Percentiles rank a stretch among this genome's conserved stretches.
Conservation (phyloP, 2,797 vertebrate genomes). For the Helostoma temminkii region DNA sequence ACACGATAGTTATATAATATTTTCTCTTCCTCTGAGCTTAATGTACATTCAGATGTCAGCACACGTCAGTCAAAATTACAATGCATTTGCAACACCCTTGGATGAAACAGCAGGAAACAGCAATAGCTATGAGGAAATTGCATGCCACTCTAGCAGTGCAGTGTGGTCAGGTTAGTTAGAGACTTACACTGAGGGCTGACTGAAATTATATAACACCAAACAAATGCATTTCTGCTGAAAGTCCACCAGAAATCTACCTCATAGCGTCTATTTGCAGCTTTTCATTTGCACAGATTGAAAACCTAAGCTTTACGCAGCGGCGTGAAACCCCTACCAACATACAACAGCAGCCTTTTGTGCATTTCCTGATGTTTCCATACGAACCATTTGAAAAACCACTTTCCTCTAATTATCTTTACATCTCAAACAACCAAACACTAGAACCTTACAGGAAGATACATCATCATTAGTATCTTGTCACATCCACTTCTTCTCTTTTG, state of each 20-base stretch:
- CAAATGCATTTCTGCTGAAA: not conserved
- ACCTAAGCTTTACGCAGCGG: too few relatives aligned
- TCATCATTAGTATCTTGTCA: constrained; percentile 22
- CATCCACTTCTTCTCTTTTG: constrained; percentile 61
- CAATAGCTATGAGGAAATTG: constrained; percentile 47
- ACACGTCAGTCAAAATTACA: not conserved
- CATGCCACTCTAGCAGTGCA: not conserved
- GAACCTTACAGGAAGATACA: constrained; percentile 32
- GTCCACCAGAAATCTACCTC: not conserved
- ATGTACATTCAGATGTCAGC: not conserved
- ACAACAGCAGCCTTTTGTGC: not conserved
- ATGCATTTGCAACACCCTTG: constrained; percentile 34
- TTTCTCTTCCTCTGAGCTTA: not conserved
- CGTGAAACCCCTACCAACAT: too few relatives aligned
- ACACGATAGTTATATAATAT: not conserved
- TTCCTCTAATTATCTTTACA: not conserved
- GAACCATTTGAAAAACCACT: too few relatives aligned
- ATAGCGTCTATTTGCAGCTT: not conserved
- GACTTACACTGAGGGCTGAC: not conserved
- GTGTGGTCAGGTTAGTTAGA: not conserved
- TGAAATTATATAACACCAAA: not conserved
- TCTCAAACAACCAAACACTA: constrained; percentile 5
- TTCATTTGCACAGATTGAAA: too few relatives aligned
- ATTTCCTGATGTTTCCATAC: constrained; percentile 5
- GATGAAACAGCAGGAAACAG: constrained; percentile 45